A percentile compares a stretch with the other conserved stretches of the same genome.
These are phyloP conservation scores for Hippoglossus stenolepis DNA, from an alignment of 2,113 vertebrate genomes.

Conservation along the genomic window DNA sequence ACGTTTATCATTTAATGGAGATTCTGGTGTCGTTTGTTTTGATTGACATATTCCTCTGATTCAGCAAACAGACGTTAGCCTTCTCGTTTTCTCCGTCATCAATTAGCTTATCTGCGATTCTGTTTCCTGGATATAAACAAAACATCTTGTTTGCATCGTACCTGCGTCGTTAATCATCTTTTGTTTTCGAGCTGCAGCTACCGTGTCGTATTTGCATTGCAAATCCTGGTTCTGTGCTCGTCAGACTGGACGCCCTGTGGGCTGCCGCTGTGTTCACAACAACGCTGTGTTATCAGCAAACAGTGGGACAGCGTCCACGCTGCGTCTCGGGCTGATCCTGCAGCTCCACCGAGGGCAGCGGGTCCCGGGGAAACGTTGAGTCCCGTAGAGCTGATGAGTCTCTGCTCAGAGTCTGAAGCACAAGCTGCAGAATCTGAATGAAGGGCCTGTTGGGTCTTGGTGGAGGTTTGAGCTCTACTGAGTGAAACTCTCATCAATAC, in stretches of 20 bases:
- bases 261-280: conserved; percentile 13
- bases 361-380: background rate
- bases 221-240: conserved; percentile 32
- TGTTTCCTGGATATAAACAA: conserved; percentile 29
- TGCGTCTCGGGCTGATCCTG: background rate
- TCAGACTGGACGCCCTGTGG: background rate
- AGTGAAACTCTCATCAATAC: no score
- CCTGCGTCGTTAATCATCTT: background rate
- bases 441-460: no score
- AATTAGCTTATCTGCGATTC: conserved; percentile 30
- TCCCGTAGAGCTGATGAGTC: no score
- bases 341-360: background rate
- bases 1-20: background rate
- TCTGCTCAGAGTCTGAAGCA: no score
- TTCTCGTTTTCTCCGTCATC: background rate
- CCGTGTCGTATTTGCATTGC: conserved; percentile 35
- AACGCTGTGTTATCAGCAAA: background rate
- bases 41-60: conserved; percentile 31
- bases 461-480: no score
- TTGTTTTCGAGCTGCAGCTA: background rate
- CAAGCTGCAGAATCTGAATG: no score
- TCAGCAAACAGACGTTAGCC: background rate
- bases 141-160: conserved; percentile 41
- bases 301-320: background rate
- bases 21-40: conserved; percentile 17